phyloP scores from a whole-genome alignment of 2,888 invertebrate genomes.

The Euproctis similis region DNA sequence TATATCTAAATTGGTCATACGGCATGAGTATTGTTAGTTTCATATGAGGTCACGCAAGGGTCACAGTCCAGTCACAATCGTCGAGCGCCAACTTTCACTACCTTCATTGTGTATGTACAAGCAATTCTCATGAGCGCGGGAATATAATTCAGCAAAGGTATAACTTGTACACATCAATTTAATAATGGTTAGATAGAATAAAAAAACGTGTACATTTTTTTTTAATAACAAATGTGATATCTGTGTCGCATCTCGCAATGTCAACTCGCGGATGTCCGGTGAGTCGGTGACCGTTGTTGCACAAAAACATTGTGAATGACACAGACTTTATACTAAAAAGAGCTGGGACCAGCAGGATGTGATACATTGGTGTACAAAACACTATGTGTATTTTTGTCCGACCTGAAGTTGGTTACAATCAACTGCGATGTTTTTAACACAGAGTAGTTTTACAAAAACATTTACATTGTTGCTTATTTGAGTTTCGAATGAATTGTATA shows the following conservation, averaged over 20 bases:
- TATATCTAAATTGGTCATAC: too few relatives aligned
- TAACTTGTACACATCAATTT: slow-evolving; percentile 9
- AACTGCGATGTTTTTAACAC: slow-evolving; percentile 7
- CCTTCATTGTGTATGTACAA: too few relatives aligned
- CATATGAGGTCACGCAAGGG: too few relatives aligned
- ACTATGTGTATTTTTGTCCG: slow-evolving; percentile 31
- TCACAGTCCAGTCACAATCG: too few relatives aligned
- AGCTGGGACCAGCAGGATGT: slow-evolving; percentile 36
- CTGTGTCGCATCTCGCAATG: slow-evolving; percentile 38
- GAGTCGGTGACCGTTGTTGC: slow-evolving; percentile 41
- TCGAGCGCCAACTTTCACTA: too few relatives aligned
- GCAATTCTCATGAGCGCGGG: slow-evolving; percentile 14
- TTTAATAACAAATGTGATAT: slow-evolving; percentile 26
- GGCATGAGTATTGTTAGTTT: too few relatives aligned
- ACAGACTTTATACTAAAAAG: slow-evolving; percentile 34
- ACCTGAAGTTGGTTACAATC: slow-evolving; percentile 20
- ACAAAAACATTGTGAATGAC: slow-evolving; percentile 45
- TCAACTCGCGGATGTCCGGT: slow-evolving; percentile 30
- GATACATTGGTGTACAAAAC: slow-evolving; percentile 34
- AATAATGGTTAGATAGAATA: too few relatives aligned
- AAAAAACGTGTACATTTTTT: slow-evolving; percentile 19
- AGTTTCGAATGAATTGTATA: too few relatives aligned
- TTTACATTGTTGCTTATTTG: not conserved
- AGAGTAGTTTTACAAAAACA: slow-evolving; percentile 6
- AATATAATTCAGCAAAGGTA: slow-evolving; percentile 11